Conservation (phyloP, 2,797 vertebrate species). For the Onychomys leucogaster region DNA sequence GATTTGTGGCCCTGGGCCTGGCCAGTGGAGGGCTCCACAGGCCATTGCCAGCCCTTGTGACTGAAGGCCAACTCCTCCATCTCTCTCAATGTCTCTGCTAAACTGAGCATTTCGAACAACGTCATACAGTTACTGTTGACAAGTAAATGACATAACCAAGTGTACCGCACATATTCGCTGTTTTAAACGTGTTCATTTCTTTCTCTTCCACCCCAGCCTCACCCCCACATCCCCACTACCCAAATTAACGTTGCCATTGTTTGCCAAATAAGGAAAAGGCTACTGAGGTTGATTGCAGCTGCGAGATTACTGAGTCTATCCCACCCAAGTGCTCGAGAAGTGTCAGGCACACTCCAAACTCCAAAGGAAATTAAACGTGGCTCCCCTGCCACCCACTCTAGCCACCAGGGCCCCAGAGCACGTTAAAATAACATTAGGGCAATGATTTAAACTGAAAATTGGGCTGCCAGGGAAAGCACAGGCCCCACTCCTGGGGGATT, state of each 20-base stretch:
- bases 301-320: not conserved
- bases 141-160: not conserved
- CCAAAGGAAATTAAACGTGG: constrained; percentile 57
- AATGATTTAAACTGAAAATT: constrained; percentile 57
- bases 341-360: constrained; percentile 44
- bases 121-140: not conserved
- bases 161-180: not conserved
- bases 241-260: not conserved
- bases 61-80: too few species aligned
- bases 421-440: constrained; percentile 63
- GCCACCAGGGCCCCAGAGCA: constrained; percentile 22
- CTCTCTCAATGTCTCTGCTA: not conserved
- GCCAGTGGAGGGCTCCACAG: too few species aligned
- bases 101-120: not conserved
- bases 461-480: not conserved
- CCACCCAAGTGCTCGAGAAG: not conserved
- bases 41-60: not conserved
- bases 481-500: not conserved
- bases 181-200: not conserved
- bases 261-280: not conserved
- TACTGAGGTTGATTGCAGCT: not conserved
- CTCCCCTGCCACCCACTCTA: constrained; percentile 36
- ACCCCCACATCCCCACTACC: not conserved
- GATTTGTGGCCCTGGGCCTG: accelerated
- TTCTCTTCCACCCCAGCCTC: not conserved